Percentiles rank a stretch among this genome's conserved stretches.
These are phyloP conservation scores for Scaptomyza montana DNA, from an alignment of 1,140 invertebrate genomes.

Conservation along the genomic window DNA sequence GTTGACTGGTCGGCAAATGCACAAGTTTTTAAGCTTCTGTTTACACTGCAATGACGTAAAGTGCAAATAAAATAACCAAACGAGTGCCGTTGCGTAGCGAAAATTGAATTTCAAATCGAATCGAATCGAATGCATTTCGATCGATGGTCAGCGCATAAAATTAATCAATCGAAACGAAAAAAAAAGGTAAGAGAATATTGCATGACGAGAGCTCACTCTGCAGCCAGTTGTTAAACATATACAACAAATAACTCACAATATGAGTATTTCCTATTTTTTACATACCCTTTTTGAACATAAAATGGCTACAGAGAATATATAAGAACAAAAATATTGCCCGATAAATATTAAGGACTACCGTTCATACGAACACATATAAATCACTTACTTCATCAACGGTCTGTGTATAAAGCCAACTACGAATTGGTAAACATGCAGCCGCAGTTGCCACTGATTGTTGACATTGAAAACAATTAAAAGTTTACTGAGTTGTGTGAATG, in stretches of 20 bases:
- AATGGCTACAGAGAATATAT: too few species aligned
- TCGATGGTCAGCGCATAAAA: constrained; percentile 34
- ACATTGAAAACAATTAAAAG: constrained; percentile 13
- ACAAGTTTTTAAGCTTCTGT: constrained; percentile 16
- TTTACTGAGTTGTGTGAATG: not conserved
- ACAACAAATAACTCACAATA: too few species aligned
- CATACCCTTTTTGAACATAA: too few species aligned
- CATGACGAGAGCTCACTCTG: not conserved
- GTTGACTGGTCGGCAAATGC: constrained; percentile 40
- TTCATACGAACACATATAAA: constrained; percentile 16
- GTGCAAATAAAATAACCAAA: constrained; percentile 24
- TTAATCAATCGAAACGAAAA: constrained; percentile 31
- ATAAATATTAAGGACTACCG: not conserved
- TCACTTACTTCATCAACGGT: constrained; percentile 19
- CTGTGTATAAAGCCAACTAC: constrained; percentile 14
- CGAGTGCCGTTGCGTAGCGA: not conserved
- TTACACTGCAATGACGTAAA: constrained; percentile 40
- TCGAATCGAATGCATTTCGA: constrained; percentile 49
- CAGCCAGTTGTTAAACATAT: too few species aligned
- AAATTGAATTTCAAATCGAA: constrained; percentile 55
- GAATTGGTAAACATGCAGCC: not conserved
- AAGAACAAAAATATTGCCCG: not conserved
- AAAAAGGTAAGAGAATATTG: fast-evolving
- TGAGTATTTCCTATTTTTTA: too few species aligned
- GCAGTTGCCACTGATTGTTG: constrained; percentile 8